These are phyloP conservation scores for Alfaro cultratus DNA, from an alignment of 2,797 vertebrate species.

Conservation along the genomic window DNA sequence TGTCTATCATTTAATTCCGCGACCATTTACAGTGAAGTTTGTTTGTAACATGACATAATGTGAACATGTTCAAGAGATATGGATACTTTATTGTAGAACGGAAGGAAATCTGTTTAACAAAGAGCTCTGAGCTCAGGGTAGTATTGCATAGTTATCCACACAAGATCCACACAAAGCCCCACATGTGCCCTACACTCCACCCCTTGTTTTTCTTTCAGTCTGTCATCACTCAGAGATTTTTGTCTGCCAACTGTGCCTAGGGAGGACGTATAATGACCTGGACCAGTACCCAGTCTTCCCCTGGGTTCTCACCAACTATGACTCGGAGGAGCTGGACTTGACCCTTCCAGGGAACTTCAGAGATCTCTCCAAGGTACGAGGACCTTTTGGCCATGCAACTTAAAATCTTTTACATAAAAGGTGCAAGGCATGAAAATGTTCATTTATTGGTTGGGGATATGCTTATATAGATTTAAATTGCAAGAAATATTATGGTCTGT, in stretches of 20 bases:
- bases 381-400: constrained; percentile 35
- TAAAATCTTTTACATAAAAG: constrained; percentile 7
- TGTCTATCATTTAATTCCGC: not conserved
- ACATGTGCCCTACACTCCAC: constrained; percentile 48
- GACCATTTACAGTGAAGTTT: not conserved
- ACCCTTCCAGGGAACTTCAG: constrained; percentile 98
- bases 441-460: constrained; percentile 46
- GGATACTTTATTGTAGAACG: constrained; percentile 28
- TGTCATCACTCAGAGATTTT: constrained; percentile 65
- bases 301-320: constrained; percentile 98
- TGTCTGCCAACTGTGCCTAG: constrained; percentile 75
- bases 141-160: constrained; percentile 71
- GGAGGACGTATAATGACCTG: constrained; percentile 96
- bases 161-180: constrained; percentile 63
- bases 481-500: constrained; percentile 54
- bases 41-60: not conserved
- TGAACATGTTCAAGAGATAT: not conserved
- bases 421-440: constrained; percentile 8
- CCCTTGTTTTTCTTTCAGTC: constrained; percentile 41
- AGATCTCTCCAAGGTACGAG: constrained; percentile 96
- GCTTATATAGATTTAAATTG: constrained; percentile 52
- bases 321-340: constrained; percentile 94
- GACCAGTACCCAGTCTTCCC: constrained; percentile 98
- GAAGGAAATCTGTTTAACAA: constrained; percentile 69
- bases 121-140: constrained; percentile 60